These are phyloP conservation scores for Sabatieria punctata DNA, from an alignment of 2,888 invertebrate genomes.

Conservation along the genomic window DNA sequence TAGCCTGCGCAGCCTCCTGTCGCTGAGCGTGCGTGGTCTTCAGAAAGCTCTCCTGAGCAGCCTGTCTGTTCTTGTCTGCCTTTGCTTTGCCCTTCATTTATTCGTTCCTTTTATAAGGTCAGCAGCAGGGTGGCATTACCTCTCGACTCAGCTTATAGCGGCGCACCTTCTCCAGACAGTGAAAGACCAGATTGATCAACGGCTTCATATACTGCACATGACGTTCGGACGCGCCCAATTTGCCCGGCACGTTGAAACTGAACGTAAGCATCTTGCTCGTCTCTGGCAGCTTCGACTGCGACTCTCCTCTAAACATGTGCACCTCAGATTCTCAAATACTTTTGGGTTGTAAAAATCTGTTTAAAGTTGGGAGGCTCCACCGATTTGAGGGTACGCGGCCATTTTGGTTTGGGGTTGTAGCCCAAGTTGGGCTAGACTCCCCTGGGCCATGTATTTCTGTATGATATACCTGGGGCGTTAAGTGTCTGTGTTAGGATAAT, in stretches of 20 bases:
- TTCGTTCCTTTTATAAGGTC: background rate
- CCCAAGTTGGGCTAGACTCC: too few relatives aligned
- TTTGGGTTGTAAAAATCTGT: too few relatives aligned
- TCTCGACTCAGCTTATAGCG: slow-evolving; percentile 64
- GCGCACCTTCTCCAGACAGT: slow-evolving; percentile 76
- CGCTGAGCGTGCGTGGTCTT: slow-evolving; percentile 88
- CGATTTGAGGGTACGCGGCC: too few relatives aligned
- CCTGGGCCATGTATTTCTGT: too few relatives aligned
- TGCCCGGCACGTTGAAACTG: slow-evolving; percentile 46
- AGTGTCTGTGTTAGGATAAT: too few relatives aligned
- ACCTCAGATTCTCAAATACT: too few relatives aligned
- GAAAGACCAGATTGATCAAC: slow-evolving; percentile 68
- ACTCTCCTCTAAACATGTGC: slow-evolving; percentile 30
- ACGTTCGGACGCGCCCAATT: slow-evolving; percentile 27
- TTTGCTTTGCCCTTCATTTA: slow-evolving; percentile 52
- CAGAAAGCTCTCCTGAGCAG: slow-evolving; percentile 78
- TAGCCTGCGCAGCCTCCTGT: slow-evolving; percentile 81
- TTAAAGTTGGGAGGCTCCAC: too few relatives aligned
- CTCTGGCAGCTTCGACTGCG: slow-evolving; percentile 45
- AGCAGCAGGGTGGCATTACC: too few relatives aligned
- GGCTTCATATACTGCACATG: slow-evolving; percentile 60
- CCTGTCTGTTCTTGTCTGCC: slow-evolving; percentile 81
- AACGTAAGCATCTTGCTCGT: slow-evolving; percentile 62
- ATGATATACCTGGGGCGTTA: too few relatives aligned
- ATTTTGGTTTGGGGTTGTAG: too few relatives aligned